Evolutionary conservation across 2,113 vertebrate species (phyloP).

Genomic region (Xenus cinereus): DNA sequence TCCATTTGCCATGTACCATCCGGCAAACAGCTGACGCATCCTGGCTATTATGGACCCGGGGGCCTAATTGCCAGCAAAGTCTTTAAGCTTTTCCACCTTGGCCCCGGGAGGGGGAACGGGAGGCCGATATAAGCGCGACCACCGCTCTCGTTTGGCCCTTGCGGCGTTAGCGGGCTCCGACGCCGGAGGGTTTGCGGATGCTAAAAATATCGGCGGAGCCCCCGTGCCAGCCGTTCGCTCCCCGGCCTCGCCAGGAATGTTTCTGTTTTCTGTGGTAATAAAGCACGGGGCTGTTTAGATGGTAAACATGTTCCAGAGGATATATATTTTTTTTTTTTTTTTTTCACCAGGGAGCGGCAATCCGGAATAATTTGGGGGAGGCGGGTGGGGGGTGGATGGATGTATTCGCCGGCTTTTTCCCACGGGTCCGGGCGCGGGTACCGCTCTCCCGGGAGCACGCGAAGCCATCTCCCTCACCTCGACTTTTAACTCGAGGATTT

Average conservation of each 20-base stretch:
- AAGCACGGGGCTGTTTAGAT: constrained; percentile 54
- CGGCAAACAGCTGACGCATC: constrained; percentile 84
- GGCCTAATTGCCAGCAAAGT: constrained; percentile 76
- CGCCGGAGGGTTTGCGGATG: constrained; percentile 36
- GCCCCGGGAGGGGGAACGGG: constrained; percentile 58
- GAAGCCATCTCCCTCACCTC: background rate
- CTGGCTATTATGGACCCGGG: constrained; percentile 73
- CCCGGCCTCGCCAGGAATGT: constrained; percentile 51
- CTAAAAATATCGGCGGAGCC: constrained; percentile 64
- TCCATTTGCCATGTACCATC: constrained; percentile 81
- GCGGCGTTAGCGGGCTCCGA: constrained; percentile 16
- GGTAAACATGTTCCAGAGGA: constrained; percentile 3
- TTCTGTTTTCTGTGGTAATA: constrained; percentile 72
- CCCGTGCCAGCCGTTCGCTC: constrained; percentile 20
- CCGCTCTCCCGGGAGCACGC: fast-evolving
- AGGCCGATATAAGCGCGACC: constrained; percentile 43
- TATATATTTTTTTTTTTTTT: background rate
- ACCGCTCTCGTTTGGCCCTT: constrained; percentile 27
- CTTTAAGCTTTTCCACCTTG: constrained; percentile 69
- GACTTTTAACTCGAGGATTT: background rate
- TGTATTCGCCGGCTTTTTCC: background rate
- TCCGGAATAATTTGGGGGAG: background rate
- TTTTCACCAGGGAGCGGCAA: background rate
- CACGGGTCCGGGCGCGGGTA: fast-evolving
- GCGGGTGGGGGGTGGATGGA: too few species aligned